Base-by-base conservation (phyloP, 1,140 invertebrate genomes). In the Aphelinus certus region DNA sequence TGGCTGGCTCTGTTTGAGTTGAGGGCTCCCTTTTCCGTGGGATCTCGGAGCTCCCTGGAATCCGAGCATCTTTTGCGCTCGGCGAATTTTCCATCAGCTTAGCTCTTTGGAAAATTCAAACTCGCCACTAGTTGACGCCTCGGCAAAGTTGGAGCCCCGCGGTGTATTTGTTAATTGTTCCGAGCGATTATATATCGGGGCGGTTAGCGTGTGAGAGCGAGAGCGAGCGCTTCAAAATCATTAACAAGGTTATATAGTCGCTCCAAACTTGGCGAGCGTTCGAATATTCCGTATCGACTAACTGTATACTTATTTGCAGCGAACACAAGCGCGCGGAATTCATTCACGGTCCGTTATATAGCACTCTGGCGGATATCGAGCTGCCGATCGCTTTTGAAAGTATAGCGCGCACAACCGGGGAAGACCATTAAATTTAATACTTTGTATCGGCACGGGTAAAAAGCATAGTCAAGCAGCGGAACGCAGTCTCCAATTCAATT, bases 341-440 rank as follows among this genome's bases (percentile, higher is more conserved):
- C 46, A 58, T 68, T 68, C 45, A 26, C 56, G n/a, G 57, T 58
- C 51, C 9, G 2, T 2, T 43, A 9, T 3, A 9, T 61, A 42
- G n/a, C 2, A 26, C 26, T 26, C 26, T 26, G 42, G 42, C 42
- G 3, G 48, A 61, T 55, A 66, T 66, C 42, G 51, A 66, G 51
- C 64, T 48, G 3, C 55, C 49, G 9, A 70, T 49, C 45, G 46
- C 68, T 51, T 66, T 66, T 55, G 51, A 68, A 68, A 61, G 5
- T 68, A 47, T 48, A 1, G n/a, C 47, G 45, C n/a, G 47, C 9
- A 6, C n/a, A 49, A 42, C 48, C 3, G 2, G n/a, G 26, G 61
- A 9, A n/a, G 6, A 71, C 51, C 61, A 26, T 71, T 71, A 71
- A 71, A 71, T 73, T 73, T 66, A 61, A 67, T 66, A 73, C 71